Evolutionary conservation across 2,797 vertebrate genomes (phyloP).

Genomic region (Acanthurus lineatus): DNA sequence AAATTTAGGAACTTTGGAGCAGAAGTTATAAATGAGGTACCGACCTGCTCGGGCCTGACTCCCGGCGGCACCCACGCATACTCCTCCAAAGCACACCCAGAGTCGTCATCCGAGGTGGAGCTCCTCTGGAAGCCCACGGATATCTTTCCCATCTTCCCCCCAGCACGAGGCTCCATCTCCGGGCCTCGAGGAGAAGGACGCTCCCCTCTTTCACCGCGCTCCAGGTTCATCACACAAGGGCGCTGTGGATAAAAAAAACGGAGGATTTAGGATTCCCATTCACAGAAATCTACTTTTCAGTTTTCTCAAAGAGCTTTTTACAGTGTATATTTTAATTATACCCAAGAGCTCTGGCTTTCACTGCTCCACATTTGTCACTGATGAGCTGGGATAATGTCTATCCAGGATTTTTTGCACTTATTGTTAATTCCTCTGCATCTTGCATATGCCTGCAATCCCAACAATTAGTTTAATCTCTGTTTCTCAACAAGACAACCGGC

Average conservation of each 20-base stretch:
- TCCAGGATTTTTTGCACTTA: conserved; percentile 13
- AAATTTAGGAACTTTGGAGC: too few relatives aligned
- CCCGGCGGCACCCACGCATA: conserved; percentile 97
- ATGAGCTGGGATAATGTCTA: conserved; percentile 44
- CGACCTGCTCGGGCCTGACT: conserved; percentile 94
- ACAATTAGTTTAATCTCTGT: conserved; percentile 42
- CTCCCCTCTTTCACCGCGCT: conserved; percentile 78
- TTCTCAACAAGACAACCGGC: conserved; percentile 38
- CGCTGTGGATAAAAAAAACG: conserved; percentile 52
- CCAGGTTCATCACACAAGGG: conserved; percentile 86
- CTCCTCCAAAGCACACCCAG: conserved; percentile 96
- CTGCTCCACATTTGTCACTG: neutral
- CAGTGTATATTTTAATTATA: conserved; percentile 21
- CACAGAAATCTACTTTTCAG: conserved; percentile 12
- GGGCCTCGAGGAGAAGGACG: conserved; percentile 77
- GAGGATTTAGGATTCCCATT: conserved; percentile 22
- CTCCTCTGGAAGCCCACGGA: conserved; percentile 93
- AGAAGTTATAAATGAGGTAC: neutral
- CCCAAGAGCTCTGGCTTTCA: conserved; percentile 29
- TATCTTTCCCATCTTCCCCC: conserved; percentile 84
- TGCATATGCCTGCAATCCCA: conserved; percentile 31
- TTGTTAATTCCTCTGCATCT: conserved; percentile 37
- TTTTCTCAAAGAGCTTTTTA: neutral
- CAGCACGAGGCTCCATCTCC: conserved; percentile 91
- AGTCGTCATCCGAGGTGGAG: conserved; percentile 96